A percentile compares a stretch with the other conserved stretches of the same genome.
Conservation (phyloP, 2,113 vertebrate genomes). For the Atrichornis clamosus region DNA sequence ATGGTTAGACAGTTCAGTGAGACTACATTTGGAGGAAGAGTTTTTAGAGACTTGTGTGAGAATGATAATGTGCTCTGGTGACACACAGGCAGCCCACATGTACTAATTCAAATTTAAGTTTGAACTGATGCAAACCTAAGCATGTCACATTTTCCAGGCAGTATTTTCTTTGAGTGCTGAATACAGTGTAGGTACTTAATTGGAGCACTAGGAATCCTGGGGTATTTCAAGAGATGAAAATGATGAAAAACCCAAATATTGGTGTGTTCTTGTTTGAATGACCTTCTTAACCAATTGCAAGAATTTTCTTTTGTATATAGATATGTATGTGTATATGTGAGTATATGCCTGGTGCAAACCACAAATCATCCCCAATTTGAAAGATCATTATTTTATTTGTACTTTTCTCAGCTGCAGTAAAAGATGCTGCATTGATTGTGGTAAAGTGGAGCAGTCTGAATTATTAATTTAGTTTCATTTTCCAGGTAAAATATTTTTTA, state of each 20-base stretch:
- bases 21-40: not conserved
- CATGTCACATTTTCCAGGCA: not conserved
- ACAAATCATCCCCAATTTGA: not conserved
- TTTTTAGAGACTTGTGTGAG: not conserved
- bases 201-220: not conserved
- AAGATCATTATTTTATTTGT: not conserved
- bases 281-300: not conserved
- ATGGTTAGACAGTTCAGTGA: not conserved
- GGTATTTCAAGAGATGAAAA: not conserved
- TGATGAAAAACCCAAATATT: not conserved
- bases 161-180: not conserved
- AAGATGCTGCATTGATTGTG: slow-evolving; percentile 39
- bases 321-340: not conserved
- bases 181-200: not conserved
- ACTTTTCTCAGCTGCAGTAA: slow-evolving; percentile 1
- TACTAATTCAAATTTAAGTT: not conserved
- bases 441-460: slow-evolving; percentile 27
- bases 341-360: not conserved
- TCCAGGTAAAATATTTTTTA: slow-evolving; percentile 26
- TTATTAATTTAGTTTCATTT: slow-evolving; percentile 64
- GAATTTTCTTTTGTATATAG: not conserved
- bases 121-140: not conserved
- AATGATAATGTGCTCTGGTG: not conserved
- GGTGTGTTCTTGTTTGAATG: not conserved
- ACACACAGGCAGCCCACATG: not conserved